Base-by-base conservation (phyloP, 2,888 invertebrate species). In the Tiliacea aurago region DNA sequence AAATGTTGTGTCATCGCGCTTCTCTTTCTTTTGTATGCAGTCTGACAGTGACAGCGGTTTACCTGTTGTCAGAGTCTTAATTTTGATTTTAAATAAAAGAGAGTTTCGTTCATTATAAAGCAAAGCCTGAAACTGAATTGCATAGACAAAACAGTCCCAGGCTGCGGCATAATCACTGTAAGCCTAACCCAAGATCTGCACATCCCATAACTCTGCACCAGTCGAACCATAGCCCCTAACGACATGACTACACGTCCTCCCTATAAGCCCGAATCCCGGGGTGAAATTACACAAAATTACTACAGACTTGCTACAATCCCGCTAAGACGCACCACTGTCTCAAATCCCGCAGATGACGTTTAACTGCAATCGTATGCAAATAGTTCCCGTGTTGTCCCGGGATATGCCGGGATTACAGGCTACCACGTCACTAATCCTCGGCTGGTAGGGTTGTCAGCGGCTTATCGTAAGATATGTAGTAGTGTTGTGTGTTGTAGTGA, bases 361-460 rank as follows among this genome's bases (percentile, higher is more conserved):
- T 95, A 95, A 95, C 95, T 93, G 92, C 90, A 84, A 92, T 92
- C 90, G 91, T 93, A 95, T 95, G 95, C 95, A 95, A 95, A 95
- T 86, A 84, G 87, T 87, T 83, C 81, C 87, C 78, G 87, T 86
- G 86, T 86, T 87, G 86, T 95, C 90, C 92, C 90, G 90, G 91
- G 91, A 92, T 92, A 88, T 89, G 88, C 89, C 87, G 91, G 94
- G 91, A 92, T 89, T 84, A 88, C 84, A 86, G 86, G 84, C 84
- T 86, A 88, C 90, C 87, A 92, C 93, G 88, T 91, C 91, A 91
- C 92, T 94, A 94, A 93, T 94, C 94, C 93, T 69, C 87, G 88
- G 89, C 88, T 91, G 91, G 89, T 91, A 91, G 87, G 89, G 89
- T 88, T 93, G 93, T 93, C 93, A 90, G 68, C 87, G 88, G 94